phyloP scores from a whole-genome alignment of 2,797 vertebrate genomes.

The Silurus lanzhouensis region DNA sequence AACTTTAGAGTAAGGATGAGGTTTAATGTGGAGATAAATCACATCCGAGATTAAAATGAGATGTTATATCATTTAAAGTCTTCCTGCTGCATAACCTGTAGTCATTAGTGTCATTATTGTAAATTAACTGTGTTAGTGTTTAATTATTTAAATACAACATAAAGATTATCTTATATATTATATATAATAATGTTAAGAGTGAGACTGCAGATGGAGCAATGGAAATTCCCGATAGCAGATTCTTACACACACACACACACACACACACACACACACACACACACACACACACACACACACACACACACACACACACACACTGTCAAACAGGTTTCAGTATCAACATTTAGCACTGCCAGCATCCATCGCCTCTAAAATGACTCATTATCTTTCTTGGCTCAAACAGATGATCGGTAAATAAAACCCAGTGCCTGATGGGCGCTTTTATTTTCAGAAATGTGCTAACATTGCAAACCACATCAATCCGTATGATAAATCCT shows the following conservation, averaged over 20 bases:
- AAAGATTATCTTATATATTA: not conserved
- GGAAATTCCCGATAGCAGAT: not conserved
- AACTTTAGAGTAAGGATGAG: not conserved
- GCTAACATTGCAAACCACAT: not conserved
- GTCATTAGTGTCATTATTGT: slow-evolving; percentile 8
- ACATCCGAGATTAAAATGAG: not conserved
- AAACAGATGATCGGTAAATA: slow-evolving; percentile 4
- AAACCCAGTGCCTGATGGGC: slow-evolving; percentile 3
- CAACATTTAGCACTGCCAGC: slow-evolving; percentile 24
- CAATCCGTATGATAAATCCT: not conserved
- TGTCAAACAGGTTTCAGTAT: slow-evolving; percentile 13
- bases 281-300: slow-evolving; percentile 13
- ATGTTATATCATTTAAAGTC: not conserved
- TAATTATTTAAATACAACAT: slow-evolving; percentile 30
- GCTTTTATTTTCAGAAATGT: slow-evolving; percentile 29
- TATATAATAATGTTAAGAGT: not conserved
- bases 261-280: not conserved
- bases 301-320: slow-evolving; percentile 27
- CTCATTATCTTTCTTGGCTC: slow-evolving; percentile 37
- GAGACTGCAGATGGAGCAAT: not conserved
- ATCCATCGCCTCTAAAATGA: slow-evolving; percentile 33
- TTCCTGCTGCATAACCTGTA: not conserved
- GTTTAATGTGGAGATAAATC: slow-evolving; percentile 18
- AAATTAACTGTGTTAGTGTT: slow-evolving; percentile 35
- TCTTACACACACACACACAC: not conserved